Conservation (phyloP, 2,113 vertebrate species). For the Gnathonemus longibarbis region DNA sequence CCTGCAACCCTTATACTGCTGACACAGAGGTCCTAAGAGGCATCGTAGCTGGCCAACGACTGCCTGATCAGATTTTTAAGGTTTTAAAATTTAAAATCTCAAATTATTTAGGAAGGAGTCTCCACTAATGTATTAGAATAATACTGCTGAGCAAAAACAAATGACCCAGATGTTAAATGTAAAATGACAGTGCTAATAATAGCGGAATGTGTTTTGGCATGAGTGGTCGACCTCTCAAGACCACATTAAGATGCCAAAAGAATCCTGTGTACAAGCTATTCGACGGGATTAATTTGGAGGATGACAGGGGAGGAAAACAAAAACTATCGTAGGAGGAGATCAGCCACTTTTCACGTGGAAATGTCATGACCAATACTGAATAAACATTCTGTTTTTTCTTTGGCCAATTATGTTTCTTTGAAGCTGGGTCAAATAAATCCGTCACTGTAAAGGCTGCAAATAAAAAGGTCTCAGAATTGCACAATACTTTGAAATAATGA, state of each 20-base stretch:
- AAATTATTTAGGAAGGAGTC: background rate
- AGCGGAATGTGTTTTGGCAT: constrained; percentile 42
- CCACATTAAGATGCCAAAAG: constrained; percentile 44
- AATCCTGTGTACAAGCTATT: constrained; percentile 23
- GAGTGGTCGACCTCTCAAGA: constrained; percentile 36
- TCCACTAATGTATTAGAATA: constrained; percentile 14
- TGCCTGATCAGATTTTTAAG: background rate
- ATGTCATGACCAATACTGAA: background rate
- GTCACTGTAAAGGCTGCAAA: background rate
- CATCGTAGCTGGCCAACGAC: background rate
- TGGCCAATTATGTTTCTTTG: constrained; percentile 21
- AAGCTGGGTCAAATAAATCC: constrained; percentile 20
- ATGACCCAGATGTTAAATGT: constrained; percentile 57
- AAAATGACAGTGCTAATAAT: constrained; percentile 57
- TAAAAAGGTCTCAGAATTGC: constrained; percentile 20
- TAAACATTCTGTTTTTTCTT: constrained; percentile 8
- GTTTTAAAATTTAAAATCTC: background rate
- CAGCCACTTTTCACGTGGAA: constrained; percentile 6
- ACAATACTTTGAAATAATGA: constrained; percentile 24
- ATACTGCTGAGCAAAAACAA: constrained; percentile 24
- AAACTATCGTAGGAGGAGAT: background rate
- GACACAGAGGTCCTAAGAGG: background rate
- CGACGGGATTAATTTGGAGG: constrained; percentile 18
- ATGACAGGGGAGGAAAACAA: constrained; percentile 22
- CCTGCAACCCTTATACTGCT: background rate